Conservation (phyloP, 2,797 vertebrate species). For the Micropoecilia bifurca region DNA sequence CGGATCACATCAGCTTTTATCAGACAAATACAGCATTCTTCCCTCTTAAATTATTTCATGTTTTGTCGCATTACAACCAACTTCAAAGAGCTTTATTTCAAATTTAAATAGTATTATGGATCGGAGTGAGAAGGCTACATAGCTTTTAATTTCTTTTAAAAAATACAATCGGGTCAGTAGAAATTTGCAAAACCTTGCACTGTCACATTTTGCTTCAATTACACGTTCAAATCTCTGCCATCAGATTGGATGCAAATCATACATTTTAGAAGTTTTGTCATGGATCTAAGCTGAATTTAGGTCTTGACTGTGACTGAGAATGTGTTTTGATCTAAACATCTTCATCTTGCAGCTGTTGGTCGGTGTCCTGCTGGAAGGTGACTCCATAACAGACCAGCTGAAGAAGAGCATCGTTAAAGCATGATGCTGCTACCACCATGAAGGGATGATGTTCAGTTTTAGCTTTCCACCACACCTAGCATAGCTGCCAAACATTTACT, state of each 20-base stretch:
- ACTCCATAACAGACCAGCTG: background rate
- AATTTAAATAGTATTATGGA: background rate
- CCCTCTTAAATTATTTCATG: background rate
- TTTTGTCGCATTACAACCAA: background rate
- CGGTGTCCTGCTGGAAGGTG: background rate
- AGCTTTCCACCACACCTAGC: background rate
- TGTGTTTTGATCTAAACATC: background rate
- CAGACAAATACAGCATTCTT: constrained; percentile 6
- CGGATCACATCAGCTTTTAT: constrained; percentile 5
- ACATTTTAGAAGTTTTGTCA: background rate
- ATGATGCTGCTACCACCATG: background rate
- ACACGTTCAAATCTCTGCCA: background rate
- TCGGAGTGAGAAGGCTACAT: background rate
- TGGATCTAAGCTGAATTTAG: background rate
- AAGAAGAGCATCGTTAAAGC: background rate
- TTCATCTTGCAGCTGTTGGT: background rate
- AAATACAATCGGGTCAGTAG: background rate
- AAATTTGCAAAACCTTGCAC: background rate
- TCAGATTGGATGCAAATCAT: background rate
- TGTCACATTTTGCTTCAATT: background rate
- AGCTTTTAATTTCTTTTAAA: background rate
- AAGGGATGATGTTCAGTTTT: background rate
- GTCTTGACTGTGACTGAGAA: background rate
- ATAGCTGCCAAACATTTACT: background rate
- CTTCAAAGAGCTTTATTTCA: background rate